A percentile compares a stretch with the other conserved stretches of the same genome.
Evolutionary conservation across 2,888 invertebrate genomes (phyloP).

Genomic region (Cryptophagus acutangulus): DNA sequence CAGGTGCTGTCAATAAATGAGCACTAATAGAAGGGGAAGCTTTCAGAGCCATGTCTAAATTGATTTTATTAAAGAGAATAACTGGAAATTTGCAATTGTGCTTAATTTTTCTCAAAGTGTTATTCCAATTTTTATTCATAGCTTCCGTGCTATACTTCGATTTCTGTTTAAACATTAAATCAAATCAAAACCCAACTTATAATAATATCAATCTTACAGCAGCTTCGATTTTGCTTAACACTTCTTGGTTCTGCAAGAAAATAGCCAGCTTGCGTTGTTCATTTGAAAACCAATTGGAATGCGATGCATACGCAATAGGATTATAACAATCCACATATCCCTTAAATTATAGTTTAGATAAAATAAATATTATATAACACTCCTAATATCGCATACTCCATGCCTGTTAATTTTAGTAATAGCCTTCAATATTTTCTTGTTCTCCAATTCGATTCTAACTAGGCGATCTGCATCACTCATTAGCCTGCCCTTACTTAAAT

Average conservation of each 20-base stretch:
- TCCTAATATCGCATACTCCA: slow-evolving; percentile 14
- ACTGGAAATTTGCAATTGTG: slow-evolving; percentile 36
- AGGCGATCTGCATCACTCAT: slow-evolving; percentile 45
- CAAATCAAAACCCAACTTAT: background rate
- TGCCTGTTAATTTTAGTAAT: slow-evolving; percentile 56
- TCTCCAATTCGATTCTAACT: slow-evolving; percentile 50
- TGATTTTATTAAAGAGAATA: slow-evolving; percentile 30
- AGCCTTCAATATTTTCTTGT: slow-evolving; percentile 55
- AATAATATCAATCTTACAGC: slow-evolving; percentile 21
- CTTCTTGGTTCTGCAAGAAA: slow-evolving; percentile 31
- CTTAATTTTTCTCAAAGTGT: slow-evolving; percentile 28
- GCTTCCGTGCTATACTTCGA: slow-evolving; percentile 28
- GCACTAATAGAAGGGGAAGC: slow-evolving; percentile 38
- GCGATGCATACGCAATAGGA: slow-evolving; percentile 32
- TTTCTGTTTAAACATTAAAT: slow-evolving; percentile 18
- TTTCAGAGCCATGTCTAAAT: slow-evolving; percentile 32
- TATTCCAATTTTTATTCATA: slow-evolving; percentile 31
- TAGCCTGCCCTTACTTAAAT: slow-evolving; percentile 49
- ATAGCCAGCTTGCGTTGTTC: slow-evolving; percentile 30
- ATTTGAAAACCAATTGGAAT: slow-evolving; percentile 34
- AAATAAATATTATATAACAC: background rate
- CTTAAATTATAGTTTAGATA: slow-evolving; percentile 23
- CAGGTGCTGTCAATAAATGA: too few relatives aligned
- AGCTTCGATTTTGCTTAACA: slow-evolving; percentile 26
- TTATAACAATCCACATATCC: slow-evolving; percentile 38